Conservation (phyloP, 2,888 invertebrate genomes). For the Himalopsyche anomala region DNA sequence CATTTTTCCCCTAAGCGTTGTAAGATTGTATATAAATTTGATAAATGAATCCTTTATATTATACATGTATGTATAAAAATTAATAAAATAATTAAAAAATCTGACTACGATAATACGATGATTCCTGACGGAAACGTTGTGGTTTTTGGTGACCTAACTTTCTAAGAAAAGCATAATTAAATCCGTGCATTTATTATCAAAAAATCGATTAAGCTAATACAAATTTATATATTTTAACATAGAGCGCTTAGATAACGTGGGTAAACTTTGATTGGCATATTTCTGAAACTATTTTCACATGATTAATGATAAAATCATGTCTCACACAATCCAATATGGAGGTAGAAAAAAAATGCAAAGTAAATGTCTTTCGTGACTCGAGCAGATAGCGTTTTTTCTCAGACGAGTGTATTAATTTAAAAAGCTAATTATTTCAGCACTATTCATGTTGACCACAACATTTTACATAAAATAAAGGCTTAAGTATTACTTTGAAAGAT, state of each 20-base stretch:
- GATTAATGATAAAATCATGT: constrained; percentile 56
- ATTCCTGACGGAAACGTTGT: no score
- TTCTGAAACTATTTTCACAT: constrained; percentile 24
- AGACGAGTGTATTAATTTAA: constrained; percentile 52
- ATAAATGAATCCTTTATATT: no score
- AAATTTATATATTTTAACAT: not conserved
- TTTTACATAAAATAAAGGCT: not conserved
- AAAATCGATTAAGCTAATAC: not conserved
- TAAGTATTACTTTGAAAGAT: not conserved
- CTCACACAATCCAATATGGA: constrained; percentile 47
- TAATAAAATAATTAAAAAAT: no score
- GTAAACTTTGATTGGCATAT: constrained; percentile 32
- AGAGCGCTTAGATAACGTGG: not conserved
- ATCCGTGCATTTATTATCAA: constrained; percentile 7
- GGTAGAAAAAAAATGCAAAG: constrained; percentile 49
- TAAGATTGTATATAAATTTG: no score
- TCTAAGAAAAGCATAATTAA: not conserved
- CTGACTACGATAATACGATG: no score
- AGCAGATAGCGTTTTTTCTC: constrained; percentile 39
- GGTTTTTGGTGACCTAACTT: not conserved
- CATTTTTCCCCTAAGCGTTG: no score
- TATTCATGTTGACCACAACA: constrained; percentile 41
- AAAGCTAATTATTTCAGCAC: constrained; percentile 60
- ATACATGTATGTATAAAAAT: no score
- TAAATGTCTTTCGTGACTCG: constrained; percentile 57